These are phyloP conservation scores for Drosophila murphyi DNA, from an alignment of 1,140 invertebrate genomes.

Conservation along the genomic window DNA sequence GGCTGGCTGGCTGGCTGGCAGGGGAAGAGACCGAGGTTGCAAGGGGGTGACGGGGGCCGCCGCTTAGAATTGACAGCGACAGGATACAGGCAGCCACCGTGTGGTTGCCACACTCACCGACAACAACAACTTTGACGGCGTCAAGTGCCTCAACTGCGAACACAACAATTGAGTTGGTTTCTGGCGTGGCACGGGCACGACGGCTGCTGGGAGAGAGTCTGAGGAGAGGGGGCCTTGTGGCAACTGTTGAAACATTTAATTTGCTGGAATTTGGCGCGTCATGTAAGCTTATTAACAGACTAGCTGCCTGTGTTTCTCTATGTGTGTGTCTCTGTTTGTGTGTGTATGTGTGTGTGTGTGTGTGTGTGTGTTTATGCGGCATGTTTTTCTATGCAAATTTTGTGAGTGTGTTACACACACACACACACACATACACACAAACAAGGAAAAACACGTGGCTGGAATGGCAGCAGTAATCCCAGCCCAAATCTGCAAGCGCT, in stretches of 20 bases:
- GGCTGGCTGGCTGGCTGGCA: background rate
- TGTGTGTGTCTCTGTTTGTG: background rate
- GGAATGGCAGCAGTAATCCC: constrained; percentile 1
- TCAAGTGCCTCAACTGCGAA: constrained; percentile 72
- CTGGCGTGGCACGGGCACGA: background rate
- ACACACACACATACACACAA: too few relatives aligned
- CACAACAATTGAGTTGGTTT: constrained; percentile 74
- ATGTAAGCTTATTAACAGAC: constrained; percentile 79
- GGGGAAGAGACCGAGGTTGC: background rate
- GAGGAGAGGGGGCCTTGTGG: background rate
- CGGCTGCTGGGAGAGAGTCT: too few relatives aligned
- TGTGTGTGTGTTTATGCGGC: constrained; percentile 25
- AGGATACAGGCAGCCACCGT: constrained; percentile 63
- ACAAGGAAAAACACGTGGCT: constrained; percentile 6
- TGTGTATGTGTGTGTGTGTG: background rate
- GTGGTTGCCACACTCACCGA: constrained; percentile 27
- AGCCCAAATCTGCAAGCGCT: background rate
- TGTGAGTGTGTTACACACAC: background rate
- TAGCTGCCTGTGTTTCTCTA: background rate
- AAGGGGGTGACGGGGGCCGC: background rate
- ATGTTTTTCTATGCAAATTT: constrained; percentile 80
- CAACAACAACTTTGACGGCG: constrained; percentile 28
- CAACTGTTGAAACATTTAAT: constrained; percentile 73
- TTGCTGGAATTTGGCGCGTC: constrained; percentile 74
- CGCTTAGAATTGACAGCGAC: constrained; percentile 69